These are phyloP conservation scores for Drosophila subquinaria DNA, from an alignment of 2,888 invertebrate genomes.

Conservation along the genomic window DNA sequence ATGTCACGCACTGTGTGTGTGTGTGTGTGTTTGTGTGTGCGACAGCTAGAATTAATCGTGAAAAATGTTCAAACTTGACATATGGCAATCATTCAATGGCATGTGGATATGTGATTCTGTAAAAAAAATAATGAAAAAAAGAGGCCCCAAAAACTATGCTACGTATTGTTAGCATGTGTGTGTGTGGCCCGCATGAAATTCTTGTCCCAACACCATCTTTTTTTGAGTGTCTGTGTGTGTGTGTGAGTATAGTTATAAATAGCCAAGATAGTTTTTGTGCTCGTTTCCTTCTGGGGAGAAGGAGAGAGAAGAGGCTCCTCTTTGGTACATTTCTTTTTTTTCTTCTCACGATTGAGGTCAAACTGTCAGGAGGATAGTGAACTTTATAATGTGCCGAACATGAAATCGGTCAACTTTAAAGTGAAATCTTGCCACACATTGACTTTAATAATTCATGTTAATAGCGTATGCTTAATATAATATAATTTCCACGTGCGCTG, in stretches of 20 bases:
- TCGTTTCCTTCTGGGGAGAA: slow-evolving; percentile 43
- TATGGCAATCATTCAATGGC: slow-evolving; percentile 71
- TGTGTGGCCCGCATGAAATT: slow-evolving; percentile 39
- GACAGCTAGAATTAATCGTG: slow-evolving; percentile 63
- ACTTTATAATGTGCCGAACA: slow-evolving; percentile 62
- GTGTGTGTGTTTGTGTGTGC: slow-evolving; percentile 12
- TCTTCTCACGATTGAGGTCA: slow-evolving; percentile 68
- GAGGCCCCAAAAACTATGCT: slow-evolving; percentile 65
- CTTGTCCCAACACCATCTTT: slow-evolving; percentile 28
- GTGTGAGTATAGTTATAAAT: slow-evolving; percentile 65
- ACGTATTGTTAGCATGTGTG: slow-evolving; percentile 33
- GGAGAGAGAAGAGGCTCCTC: not conserved
- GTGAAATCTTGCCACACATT: not conserved
- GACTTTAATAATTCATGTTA: not conserved
- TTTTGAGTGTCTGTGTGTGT: slow-evolving; percentile 21
- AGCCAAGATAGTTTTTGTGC: slow-evolving; percentile 73
- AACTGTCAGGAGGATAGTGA: slow-evolving; percentile 75
- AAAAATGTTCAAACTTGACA: slow-evolving; percentile 63
- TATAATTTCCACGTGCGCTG: slow-evolving; percentile 3
- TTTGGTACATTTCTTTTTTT: slow-evolving; percentile 23
- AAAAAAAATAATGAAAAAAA: slow-evolving; percentile 9
- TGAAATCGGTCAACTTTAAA: slow-evolving; percentile 64
- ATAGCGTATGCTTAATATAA: not conserved
- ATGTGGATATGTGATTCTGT: slow-evolving; percentile 25
- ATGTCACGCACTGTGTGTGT: slow-evolving; percentile 58